Conservation (phyloP, 2,797 vertebrate species). For the Lacerta agilis region DNA sequence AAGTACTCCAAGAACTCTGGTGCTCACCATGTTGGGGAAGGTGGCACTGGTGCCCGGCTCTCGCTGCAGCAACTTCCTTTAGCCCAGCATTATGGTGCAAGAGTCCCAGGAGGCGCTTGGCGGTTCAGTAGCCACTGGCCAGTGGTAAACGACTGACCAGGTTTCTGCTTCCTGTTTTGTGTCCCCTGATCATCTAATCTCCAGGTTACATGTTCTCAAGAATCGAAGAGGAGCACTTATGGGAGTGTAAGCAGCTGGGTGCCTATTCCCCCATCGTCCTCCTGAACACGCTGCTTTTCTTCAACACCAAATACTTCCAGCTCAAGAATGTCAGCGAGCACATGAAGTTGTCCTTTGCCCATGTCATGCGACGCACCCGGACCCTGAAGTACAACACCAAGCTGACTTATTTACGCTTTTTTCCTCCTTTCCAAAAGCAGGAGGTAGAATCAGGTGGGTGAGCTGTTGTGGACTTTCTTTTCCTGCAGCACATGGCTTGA, state of each 20-base stretch:
- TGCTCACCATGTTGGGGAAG: no score
- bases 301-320: slow-evolving; percentile 97
- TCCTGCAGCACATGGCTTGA: background rate
- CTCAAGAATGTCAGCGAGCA: slow-evolving; percentile 92
- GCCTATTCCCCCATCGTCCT: slow-evolving; percentile 97
- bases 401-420: slow-evolving; percentile 93
- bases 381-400: slow-evolving; percentile 88
- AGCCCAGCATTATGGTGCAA: no score
- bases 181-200: background rate
- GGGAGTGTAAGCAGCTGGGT: slow-evolving; percentile 97
- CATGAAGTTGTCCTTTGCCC: slow-evolving; percentile 94
- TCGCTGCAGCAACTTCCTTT: no score
- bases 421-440: slow-evolving; percentile 86
- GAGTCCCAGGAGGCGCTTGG: no score
- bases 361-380: slow-evolving; percentile 93
- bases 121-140: no score
- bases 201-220: slow-evolving; percentile 93
- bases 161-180: background rate
- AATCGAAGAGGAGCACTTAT: slow-evolving; percentile 95
- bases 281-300: slow-evolving; percentile 96
- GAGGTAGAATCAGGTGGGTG: slow-evolving; percentile 81
- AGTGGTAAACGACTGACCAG: background rate
- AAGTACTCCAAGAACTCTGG: no score
- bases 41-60: no score
- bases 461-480: background rate